Conservation (phyloP, 1,140 invertebrate genomes). For the Bombus balteatus region DNA sequence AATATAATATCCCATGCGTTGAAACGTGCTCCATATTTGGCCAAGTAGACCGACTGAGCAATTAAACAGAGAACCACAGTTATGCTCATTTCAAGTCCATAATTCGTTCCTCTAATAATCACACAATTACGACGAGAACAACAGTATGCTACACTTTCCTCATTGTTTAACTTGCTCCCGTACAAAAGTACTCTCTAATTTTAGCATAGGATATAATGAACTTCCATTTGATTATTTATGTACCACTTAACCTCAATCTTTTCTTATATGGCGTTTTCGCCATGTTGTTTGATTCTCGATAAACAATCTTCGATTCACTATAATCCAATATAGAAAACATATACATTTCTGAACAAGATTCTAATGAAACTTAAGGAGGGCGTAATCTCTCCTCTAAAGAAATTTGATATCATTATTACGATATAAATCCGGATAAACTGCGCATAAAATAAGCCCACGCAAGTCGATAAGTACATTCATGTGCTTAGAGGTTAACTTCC, state of each 20-base stretch:
- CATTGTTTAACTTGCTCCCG: not conserved
- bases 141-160: not conserved
- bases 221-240: not conserved
- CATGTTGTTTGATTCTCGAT: not conserved
- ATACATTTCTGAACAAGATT: not conserved
- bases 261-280: not conserved
- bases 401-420: conserved; percentile 30
- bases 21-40: not conserved
- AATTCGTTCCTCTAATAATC: not conserved
- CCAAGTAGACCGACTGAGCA: not conserved
- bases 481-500: not conserved
- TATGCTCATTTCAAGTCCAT: not conserved
- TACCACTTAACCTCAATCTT: not conserved
- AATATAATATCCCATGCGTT: not conserved
- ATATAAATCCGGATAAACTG: conserved; percentile 21
- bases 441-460: not conserved
- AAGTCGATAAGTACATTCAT: not conserved
- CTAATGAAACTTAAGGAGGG: not conserved
- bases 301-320: not conserved
- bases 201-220: not conserved
- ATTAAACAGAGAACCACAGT: not conserved
- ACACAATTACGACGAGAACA: conserved; percentile 9
- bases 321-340: not conserved
- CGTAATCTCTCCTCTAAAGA: not conserved
- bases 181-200: too few relatives aligned